phyloP scores from a whole-genome alignment of 2,113 vertebrate genomes.

The Sebastes schlegelii region DNA sequence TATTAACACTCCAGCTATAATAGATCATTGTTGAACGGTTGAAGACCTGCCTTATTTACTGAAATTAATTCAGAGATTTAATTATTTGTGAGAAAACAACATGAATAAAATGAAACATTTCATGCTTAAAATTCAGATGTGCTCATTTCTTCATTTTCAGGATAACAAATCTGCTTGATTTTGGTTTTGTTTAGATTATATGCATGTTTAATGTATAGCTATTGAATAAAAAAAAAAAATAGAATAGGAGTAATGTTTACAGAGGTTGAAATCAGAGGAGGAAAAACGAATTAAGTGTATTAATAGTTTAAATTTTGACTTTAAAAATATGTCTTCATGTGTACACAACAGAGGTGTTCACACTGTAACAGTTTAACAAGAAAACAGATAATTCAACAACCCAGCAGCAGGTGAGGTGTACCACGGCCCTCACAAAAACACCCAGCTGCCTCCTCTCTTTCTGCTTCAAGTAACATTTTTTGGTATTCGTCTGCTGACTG shows the following conservation, averaged over 20 bases:
- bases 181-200: conserved; percentile 31
- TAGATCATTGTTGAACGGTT: conserved; percentile 20
- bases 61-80: conserved; percentile 42
- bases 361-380: not conserved
- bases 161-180: conserved; percentile 26
- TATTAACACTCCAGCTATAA: conserved; percentile 6
- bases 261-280: conserved; percentile 1
- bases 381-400: not conserved
- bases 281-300: not conserved
- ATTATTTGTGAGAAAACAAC: conserved; percentile 54
- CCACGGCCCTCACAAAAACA: not conserved
- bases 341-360: not conserved
- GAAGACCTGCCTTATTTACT: not conserved
- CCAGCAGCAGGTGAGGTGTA: conserved; percentile 19
- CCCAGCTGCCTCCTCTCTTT: conserved; percentile 2
- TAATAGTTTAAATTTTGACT: not conserved
- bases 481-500: not conserved
- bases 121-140: conserved; percentile 56
- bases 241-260: not conserved
- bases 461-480: not conserved
- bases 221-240: conserved; percentile 5
- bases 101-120: conserved; percentile 57
- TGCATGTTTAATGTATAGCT: not conserved
- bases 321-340: conserved; percentile 5
- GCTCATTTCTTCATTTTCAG: conserved; percentile 38